These are phyloP conservation scores for Conomelus anceps DNA, from an alignment of 2,888 invertebrate genomes.

Conservation along the genomic window DNA sequence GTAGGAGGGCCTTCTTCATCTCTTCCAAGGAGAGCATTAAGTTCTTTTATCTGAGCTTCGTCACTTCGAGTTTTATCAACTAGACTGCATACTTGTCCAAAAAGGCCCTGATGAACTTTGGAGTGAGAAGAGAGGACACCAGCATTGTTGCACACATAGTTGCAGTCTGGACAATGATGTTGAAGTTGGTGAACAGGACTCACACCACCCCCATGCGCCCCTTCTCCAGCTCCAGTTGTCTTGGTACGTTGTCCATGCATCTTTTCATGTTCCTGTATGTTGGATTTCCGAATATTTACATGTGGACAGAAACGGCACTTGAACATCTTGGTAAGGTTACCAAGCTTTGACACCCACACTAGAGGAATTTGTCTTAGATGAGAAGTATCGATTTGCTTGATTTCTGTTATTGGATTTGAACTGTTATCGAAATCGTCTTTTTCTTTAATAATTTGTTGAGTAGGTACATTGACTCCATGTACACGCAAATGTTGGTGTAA, in stretches of 20 bases:
- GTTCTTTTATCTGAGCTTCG: slow-evolving; percentile 54
- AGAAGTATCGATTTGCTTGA: slow-evolving; percentile 29
- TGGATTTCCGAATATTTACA: slow-evolving; percentile 70
- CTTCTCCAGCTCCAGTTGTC: background rate
- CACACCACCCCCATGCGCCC: slow-evolving; percentile 1
- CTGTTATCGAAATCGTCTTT: slow-evolving; percentile 9
- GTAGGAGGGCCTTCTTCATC: slow-evolving; percentile 23
- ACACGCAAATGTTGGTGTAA: slow-evolving; percentile 78
- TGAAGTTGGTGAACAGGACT: slow-evolving; percentile 29
- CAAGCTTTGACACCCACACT: slow-evolving; percentile 68
- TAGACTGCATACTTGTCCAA: slow-evolving; percentile 63
- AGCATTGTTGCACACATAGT: slow-evolving; percentile 68
- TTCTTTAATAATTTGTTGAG: slow-evolving; percentile 32
- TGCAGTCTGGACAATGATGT: slow-evolving; percentile 66
- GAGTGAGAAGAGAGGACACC: slow-evolving; percentile 63
- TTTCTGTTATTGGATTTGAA: slow-evolving; percentile 26
- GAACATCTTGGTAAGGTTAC: slow-evolving; percentile 70
- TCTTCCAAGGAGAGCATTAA: slow-evolving; percentile 27
- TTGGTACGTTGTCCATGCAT: slow-evolving; percentile 50
- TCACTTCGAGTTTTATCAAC: slow-evolving; percentile 59
- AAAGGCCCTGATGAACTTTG: slow-evolving; percentile 65
- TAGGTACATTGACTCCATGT: slow-evolving; percentile 52
- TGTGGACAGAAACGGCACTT: slow-evolving; percentile 80
- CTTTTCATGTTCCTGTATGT: slow-evolving; percentile 75
- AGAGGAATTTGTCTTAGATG: slow-evolving; percentile 56